Evolutionary conservation across 2,113 vertebrate genomes (phyloP).

Genomic region (Burhinus bistriatus): DNA sequence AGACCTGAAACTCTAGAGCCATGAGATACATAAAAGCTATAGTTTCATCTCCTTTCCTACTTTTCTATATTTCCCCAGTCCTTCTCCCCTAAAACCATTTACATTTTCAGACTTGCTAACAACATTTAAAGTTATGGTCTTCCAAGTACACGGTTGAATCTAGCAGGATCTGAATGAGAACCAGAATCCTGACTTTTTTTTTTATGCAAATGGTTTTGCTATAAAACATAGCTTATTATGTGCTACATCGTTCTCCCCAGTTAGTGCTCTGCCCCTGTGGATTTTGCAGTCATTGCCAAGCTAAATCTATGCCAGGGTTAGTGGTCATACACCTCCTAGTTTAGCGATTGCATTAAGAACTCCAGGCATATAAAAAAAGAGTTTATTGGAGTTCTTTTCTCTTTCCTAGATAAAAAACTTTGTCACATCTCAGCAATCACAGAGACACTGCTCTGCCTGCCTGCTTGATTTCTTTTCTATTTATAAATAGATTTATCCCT

Average conservation of each 20-base stretch:
- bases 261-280: neutral
- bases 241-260: neutral
- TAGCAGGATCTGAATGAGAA: neutral
- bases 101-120: neutral
- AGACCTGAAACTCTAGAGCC: neutral
- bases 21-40: neutral
- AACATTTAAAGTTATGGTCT: neutral
- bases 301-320: neutral
- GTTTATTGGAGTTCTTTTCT: neutral
- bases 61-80: neutral
- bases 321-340: neutral
- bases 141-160: neutral
- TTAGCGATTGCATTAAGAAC: neutral
- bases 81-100: neutral
- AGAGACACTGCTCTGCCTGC: neutral
- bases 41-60: neutral
- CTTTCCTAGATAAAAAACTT: neutral
- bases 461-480: conserved; percentile 33
- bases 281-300: neutral
- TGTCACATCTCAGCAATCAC: neutral
- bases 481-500: conserved; percentile 2
- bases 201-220: neutral
- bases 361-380: neutral
- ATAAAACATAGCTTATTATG: neutral
- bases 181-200: neutral